Evolutionary conservation across 2,797 vertebrate genomes (phyloP), one percentile per base, ranked within the genome.

Genomic region (Girardinus metallicus): DNA sequence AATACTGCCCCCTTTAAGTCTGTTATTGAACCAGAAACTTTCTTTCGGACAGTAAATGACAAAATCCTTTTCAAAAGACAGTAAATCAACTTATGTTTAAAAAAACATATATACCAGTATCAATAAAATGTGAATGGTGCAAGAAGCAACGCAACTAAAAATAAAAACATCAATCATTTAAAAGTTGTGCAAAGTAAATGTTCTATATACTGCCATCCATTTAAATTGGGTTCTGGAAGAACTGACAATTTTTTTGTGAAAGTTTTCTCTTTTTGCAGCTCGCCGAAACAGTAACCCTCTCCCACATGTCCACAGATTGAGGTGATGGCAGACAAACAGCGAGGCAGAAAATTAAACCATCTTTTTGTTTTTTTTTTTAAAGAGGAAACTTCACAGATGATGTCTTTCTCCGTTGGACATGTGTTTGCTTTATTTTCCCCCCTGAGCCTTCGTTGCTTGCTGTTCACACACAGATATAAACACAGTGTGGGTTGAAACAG

Each of bases 381-480:
- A 74, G 29, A 36, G 51, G 23, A 80, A 31, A 41, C 55, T 3
- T 55, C n/a, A 44, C 70, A 77, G 21, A 41, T 46, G 11, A n/a
- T 29, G n/a, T 21, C 12, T 77, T 46, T 78, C 26, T 66, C 64
- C 3, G 13, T 60, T 55, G 21, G 49, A 73, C 66, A 18, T 23
- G 26, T n/a, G 68, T 77, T 85, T 73, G 49, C 60, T 74, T 9
- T 55, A 73, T 57, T 8, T 1, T 12, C 70, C 78, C 77, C 77
- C 76, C 26, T 34, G 88, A 84, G 85, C 73, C 41, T 76, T 80
- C 15, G 6, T 64, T 82, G 57, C 43, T 44, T 75, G 60, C 53
- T 2, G 49, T 80, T 88, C 83, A 78, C 83, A 87, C 75, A 84
- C 62, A 77, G 15, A 87, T 73, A n/a, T 75, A 88, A 86, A 84